Conservation (phyloP, 2,113 vertebrate genomes). For the Pachypanchax playfairii region DNA sequence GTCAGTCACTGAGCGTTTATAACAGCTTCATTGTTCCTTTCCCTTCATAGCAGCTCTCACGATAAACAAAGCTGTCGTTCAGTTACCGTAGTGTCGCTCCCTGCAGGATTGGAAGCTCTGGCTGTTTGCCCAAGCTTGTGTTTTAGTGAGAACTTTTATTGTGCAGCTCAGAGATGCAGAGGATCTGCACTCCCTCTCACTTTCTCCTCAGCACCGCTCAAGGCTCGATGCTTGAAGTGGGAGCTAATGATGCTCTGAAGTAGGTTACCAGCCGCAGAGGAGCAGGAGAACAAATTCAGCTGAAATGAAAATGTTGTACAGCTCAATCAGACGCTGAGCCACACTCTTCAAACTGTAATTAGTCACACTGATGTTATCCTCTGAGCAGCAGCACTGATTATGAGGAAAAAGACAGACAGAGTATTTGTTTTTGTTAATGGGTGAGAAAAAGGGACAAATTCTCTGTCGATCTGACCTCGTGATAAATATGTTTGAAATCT, state of each 20-base stretch:
- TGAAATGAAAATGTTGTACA: conserved; percentile 49
- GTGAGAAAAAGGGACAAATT: conserved; percentile 12
- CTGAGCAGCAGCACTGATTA: conserved; percentile 19
- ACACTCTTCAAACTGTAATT: conserved; percentile 56
- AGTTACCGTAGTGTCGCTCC: conserved; percentile 24
- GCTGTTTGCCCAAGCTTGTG: conserved; percentile 35
- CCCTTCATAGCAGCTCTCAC: conserved; percentile 1
- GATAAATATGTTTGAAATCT: conserved; percentile 20
- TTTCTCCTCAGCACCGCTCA: conserved; percentile 34
- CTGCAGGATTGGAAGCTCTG: conserved; percentile 36
- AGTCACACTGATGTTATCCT: conserved; percentile 52
- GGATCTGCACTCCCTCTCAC: conserved; percentile 30
- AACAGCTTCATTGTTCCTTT: conserved; percentile 18
- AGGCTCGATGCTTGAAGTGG: conserved; percentile 55
- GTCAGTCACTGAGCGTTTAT: conserved; percentile 16
- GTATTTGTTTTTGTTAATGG: conserved; percentile 54
- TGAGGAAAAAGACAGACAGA: conserved; percentile 33
- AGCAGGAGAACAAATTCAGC: conserved; percentile 56
- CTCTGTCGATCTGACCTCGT: background rate
- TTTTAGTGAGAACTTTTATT: conserved; percentile 55
- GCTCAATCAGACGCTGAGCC: conserved; percentile 43
- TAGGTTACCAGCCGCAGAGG: conserved; percentile 66
- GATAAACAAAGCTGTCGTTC: conserved; percentile 22
- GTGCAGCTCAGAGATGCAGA: conserved; percentile 35
- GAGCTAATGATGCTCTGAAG: conserved; percentile 70